These are phyloP conservation scores for Coendou prehensilis DNA, from an alignment of 2,797 vertebrate species.

Conservation along the genomic window DNA sequence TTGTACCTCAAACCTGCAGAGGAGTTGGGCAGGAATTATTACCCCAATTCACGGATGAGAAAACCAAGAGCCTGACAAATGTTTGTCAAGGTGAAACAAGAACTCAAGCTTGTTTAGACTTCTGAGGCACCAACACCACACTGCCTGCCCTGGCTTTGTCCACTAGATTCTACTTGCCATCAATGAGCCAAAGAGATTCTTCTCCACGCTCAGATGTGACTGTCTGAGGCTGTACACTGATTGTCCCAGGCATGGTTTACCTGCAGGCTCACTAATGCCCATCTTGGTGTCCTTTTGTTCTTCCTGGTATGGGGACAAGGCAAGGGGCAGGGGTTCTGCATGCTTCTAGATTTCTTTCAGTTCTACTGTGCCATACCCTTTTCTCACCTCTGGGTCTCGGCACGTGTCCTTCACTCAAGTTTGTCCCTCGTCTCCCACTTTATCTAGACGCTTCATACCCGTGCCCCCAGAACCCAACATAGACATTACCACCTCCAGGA, in stretches of 20 bases:
- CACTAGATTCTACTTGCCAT: not conserved
- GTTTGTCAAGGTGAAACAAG: not conserved
- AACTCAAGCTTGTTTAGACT: not conserved
- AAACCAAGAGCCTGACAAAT: constrained; percentile 32
- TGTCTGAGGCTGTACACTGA: not conserved
- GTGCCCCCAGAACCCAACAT: not conserved
- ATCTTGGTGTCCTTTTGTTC: not conserved
- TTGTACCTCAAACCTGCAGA: not conserved
- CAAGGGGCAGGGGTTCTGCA: not conserved
- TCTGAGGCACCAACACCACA: not conserved
- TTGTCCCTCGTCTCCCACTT: not conserved
- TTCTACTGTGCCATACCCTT: not conserved
- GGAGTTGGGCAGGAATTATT: not conserved
- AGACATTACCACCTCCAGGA: not conserved
- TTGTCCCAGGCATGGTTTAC: not conserved
- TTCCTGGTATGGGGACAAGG: not conserved
- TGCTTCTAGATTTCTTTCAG: not conserved
- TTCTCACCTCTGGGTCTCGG: not conserved
- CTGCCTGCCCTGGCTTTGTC: not conserved
- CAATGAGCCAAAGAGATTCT: not conserved
- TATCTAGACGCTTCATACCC: not conserved
- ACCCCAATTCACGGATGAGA: not conserved
- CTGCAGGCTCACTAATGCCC: not conserved
- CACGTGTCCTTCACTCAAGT: not conserved
- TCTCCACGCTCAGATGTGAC: not conserved